Evolutionary conservation across 2,888 invertebrate genomes (phyloP).

Genomic region (Drosophila paranaensis): DNA sequence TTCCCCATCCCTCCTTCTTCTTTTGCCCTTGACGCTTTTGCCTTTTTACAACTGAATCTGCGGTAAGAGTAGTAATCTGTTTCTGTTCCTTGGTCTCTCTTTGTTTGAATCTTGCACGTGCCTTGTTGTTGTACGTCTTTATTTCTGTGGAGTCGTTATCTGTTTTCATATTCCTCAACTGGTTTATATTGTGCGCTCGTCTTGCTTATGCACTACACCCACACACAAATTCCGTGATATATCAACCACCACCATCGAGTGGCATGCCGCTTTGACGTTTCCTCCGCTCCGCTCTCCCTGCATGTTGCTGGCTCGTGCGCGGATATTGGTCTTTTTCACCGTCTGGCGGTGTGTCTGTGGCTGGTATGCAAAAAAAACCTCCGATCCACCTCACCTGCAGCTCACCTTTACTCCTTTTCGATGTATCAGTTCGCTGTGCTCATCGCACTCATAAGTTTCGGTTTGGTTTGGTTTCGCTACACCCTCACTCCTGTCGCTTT

Average conservation of each 20-base stretch:
- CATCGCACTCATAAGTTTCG: slow-evolving; percentile 3
- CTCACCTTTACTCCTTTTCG: background rate
- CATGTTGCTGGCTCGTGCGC: slow-evolving; percentile 11
- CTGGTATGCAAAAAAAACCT: slow-evolving; percentile 61
- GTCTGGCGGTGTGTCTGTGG: slow-evolving; percentile 8
- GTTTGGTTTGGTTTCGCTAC: background rate
- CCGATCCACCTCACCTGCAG: background rate
- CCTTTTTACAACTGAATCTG: slow-evolving; percentile 36
- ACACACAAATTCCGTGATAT: slow-evolving; percentile 80
- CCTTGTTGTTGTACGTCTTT: slow-evolving; percentile 73
- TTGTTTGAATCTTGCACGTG: slow-evolving; percentile 55
- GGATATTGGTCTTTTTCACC: slow-evolving; percentile 14
- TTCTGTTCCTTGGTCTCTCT: background rate
- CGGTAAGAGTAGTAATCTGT: slow-evolving; percentile 39
- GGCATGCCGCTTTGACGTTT: slow-evolving; percentile 54
- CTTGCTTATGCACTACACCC: slow-evolving; percentile 70
- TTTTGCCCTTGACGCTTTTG: slow-evolving; percentile 14
- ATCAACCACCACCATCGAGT: slow-evolving; percentile 75
- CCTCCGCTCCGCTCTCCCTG: background rate
- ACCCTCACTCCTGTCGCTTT: background rate
- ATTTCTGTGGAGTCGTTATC: slow-evolving; percentile 73
- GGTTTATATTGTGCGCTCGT: slow-evolving; percentile 72
- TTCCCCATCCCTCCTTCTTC: background rate
- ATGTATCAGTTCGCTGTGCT: background rate
- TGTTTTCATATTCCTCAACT: slow-evolving; percentile 79